Conservation (phyloP, 2,888 invertebrate genomes). For the Alentia gelatinosa region DNA sequence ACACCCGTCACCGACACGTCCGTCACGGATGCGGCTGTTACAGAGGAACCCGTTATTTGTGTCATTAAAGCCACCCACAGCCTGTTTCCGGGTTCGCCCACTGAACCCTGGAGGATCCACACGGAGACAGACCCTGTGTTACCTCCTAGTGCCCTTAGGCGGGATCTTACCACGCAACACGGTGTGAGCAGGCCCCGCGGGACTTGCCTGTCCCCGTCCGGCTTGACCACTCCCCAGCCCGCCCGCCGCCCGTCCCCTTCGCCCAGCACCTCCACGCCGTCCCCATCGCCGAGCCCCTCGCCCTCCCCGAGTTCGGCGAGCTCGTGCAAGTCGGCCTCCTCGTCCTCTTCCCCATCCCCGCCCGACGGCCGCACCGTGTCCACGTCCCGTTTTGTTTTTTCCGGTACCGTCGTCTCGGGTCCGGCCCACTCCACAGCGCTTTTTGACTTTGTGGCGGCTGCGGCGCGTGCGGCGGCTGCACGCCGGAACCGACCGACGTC, state of each 20-base stretch:
- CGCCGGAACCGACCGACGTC: neutral
- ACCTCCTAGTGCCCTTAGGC: neutral
- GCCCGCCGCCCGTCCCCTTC: neutral
- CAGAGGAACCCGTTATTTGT: neutral
- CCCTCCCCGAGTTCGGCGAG: neutral
- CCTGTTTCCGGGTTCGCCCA: neutral
- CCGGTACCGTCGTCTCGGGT: neutral
- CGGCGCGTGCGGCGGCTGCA: neutral
- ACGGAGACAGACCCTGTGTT: neutral
- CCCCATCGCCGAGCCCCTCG: neutral
- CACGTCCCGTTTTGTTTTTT: neutral
- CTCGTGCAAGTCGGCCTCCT: neutral
- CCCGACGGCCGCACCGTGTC: neutral
- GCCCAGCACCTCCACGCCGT: neutral
- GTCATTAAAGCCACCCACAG: neutral
- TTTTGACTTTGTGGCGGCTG: neutral
- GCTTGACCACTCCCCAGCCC: neutral
- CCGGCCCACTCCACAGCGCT: neutral
- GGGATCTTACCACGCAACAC: neutral
- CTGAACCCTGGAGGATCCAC: conserved; percentile 1
- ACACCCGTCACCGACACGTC: no score
- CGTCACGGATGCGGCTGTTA: no score
- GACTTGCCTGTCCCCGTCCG: neutral
- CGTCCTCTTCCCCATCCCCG: neutral
- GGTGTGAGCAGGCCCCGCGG: neutral